Base-by-base conservation (phyloP, 2,888 invertebrate genomes). In the Campaea margaritaria region DNA sequence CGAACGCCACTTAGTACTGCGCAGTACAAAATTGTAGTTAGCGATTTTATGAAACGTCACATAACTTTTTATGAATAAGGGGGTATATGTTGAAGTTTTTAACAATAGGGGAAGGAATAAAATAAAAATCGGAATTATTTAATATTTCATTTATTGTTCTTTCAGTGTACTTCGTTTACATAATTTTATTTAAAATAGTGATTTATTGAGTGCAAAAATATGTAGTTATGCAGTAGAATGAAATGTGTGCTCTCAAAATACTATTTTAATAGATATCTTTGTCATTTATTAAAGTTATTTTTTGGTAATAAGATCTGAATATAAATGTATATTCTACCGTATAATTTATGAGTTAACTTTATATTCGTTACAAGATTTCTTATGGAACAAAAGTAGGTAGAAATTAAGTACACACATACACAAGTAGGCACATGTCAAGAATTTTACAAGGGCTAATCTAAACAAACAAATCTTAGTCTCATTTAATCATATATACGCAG, bases 171-270 rank as follows among this genome's bases (percentile, higher is more conserved):
- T 85, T 83, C 76, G 78, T 83, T 78, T 78, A 79, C 82, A 84
- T 85, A 85, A 82, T 72, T 85, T 85, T 86, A 84, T 86, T 89
- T 87, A 89, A 89, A 89, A 89, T 89, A 89, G 90, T 90, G 88
- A 86, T 86, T 88, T 84, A 86, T 85, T 80, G 78, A 85, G 91
- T 91, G 91, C 91, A 89, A 89, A 89, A 91, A 89, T 91, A 83
- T 78, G 80, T 87, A 82, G 79, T 41, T 28, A 50, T 42, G 14
- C 36, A 36, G 79, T 85, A 85, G 77, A 82, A 81, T 83, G 83
- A 86, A 85, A 85, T 78, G 72, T 83, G 91, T 91, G 91, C 91
- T 87, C 75, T 81, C 73, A 80, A 82, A 85, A 82, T 75, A 78
- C 81, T 84, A 84, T 77, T 76, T 72, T 76, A 71, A 72, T 65